Conservation (phyloP, 2,888 invertebrate genomes). For the Schizaphis graminum region DNA sequence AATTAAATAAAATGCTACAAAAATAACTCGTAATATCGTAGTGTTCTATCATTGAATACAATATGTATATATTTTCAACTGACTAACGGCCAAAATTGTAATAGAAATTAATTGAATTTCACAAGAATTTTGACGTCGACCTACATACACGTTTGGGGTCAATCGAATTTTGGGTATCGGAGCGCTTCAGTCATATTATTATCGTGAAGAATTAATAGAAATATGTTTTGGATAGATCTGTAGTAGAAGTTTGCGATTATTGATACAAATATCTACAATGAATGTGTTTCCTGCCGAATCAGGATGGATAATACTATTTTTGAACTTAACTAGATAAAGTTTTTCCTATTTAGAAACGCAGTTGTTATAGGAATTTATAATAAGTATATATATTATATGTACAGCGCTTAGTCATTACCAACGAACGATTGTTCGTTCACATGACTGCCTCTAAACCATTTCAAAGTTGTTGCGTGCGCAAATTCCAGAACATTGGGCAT, state of each 20-base stretch:
- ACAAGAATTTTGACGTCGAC: neutral
- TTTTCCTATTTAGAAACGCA: neutral
- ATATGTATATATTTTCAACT: neutral
- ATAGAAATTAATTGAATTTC: neutral
- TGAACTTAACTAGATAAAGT: neutral
- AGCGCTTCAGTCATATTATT: neutral
- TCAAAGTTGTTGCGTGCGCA: neutral
- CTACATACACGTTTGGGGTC: neutral
- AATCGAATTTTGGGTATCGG: neutral
- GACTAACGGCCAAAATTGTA: neutral
- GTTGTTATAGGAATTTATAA: neutral
- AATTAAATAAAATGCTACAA: neutral
- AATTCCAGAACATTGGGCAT: slow-evolving; percentile 9
- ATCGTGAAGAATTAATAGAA: neutral
- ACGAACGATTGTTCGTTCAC: neutral
- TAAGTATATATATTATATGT: neutral
- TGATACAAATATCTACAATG: neutral
- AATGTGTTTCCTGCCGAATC: neutral
- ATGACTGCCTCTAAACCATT: neutral
- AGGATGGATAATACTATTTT: neutral
- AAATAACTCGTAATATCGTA: neutral
- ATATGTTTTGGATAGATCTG: neutral
- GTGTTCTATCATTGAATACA: neutral
- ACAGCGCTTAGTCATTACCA: neutral
- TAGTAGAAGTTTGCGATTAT: neutral